Evolutionary conservation across 2,888 invertebrate genomes (phyloP), one percentile per base, ranked within the genome.

Genomic region (Hipparchia semele): DNA sequence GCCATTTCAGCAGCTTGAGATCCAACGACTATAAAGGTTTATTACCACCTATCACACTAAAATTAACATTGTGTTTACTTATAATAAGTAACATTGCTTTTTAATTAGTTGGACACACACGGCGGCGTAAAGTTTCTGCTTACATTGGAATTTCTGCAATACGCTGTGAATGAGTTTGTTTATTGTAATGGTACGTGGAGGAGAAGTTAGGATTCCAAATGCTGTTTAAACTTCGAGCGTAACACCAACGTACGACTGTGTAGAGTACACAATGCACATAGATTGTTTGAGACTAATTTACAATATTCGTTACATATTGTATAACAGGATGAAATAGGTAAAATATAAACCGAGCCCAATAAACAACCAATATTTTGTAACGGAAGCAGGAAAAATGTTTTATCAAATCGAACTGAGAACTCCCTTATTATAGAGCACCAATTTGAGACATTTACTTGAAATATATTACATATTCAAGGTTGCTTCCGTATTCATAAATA

Each of bases 51-150:
- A 23, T 23, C 23, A 23, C 23, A 23, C 23, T 23, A 23, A 23
- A 23, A 23, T 23, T 23, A 23, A 23, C 23, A 23, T 23, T 12
- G 13, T 65, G 62, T 62, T 13, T 49, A 62, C 62, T 62, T 62
- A 33, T 65, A 33, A 65, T 53, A 53, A 65, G 58, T 64, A 69
- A 73, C 75, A 69, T 66, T 13, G 71, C 68, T 65, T 68, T 68
- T 75, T 75, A 73, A 75, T 75, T 75, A 73, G 71, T 66, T 61
- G 68, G 71, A 75, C 75, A 71, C 71, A 66, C 51, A 53, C 8
- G 6, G 33, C n/a, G 53, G 65, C 53, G 33, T 65, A 65, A 65
- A 65, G 65, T 65, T 53, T 51, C 65, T 65, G 65, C 51, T 51
- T 53, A 65, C 65, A 65, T 65, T 53, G 65, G 65, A 65, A 65